Evolutionary conservation across 2,888 invertebrate species (phyloP).

Genomic region (Vannuccia rotundouncinata): DNA sequence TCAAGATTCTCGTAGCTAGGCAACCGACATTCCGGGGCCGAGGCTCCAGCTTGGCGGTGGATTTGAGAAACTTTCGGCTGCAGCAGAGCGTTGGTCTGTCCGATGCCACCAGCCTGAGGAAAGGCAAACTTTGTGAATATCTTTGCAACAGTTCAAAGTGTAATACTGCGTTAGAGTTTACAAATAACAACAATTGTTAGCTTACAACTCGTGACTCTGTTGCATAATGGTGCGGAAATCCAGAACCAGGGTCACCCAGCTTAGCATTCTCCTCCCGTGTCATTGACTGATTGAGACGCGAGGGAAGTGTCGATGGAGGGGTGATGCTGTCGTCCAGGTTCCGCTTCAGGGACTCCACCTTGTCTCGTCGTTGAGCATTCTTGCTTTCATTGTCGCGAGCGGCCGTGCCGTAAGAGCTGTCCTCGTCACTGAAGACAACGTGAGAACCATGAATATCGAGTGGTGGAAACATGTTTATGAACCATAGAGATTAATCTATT

Average conservation of each 20-base stretch:
- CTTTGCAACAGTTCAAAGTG: too few relatives aligned
- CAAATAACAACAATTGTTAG: too few relatives aligned
- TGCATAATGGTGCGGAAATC: conserved; percentile 10
- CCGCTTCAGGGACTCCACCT: conserved; percentile 32
- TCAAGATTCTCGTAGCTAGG: conserved; percentile 11
- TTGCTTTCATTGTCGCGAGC: conserved; percentile 27
- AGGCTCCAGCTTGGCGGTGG: background rate
- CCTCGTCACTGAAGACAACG: conserved; percentile 25
- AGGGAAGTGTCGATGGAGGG: conserved; percentile 4
- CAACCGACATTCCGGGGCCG: background rate
- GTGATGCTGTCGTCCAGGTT: conserved; percentile 10
- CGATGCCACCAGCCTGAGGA: background rate
- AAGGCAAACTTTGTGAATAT: too few relatives aligned
- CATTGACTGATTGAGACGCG: background rate
- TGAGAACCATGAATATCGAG: background rate
- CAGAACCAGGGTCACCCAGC: background rate
- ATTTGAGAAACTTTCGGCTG: background rate
- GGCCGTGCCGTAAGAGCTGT: conserved; percentile 7
- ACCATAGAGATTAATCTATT: too few relatives aligned
- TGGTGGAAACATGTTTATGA: too few relatives aligned
- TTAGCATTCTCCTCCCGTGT: background rate
- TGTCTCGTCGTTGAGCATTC: conserved; percentile 31
- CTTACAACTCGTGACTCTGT: background rate
- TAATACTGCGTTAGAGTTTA: too few relatives aligned
- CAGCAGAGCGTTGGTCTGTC: background rate